Evolutionary conservation across 2,797 vertebrate species (phyloP).

Genomic region (Perdix hodgsoniae): DNA sequence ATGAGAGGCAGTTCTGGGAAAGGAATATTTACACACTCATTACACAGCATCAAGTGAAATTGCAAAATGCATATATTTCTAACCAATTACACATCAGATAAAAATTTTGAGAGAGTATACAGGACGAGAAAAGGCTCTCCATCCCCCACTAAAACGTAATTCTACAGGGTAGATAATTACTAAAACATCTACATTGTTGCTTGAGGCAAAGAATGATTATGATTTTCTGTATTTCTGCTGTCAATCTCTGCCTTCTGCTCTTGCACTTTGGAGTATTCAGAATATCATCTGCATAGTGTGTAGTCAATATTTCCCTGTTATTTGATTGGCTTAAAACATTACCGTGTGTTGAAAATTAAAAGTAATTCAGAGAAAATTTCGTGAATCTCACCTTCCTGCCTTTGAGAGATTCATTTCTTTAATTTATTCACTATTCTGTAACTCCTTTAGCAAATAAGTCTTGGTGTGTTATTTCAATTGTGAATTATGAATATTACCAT

Average conservation of each 20-base stretch:
- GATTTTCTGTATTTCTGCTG: not conserved
- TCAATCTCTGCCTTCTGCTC: not conserved
- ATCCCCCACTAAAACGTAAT: not conserved
- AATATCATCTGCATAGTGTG: not conserved
- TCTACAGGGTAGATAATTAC: not conserved
- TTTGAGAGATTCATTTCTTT: constrained; percentile 15
- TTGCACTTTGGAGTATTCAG: not conserved
- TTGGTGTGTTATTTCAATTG: constrained; percentile 45
- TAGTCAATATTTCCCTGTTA: not conserved
- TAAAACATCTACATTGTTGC: not conserved
- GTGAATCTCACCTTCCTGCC: constrained; percentile 4
- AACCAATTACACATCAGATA: not conserved
- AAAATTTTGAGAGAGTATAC: not conserved
- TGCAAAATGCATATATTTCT: not conserved
- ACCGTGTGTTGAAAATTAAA: not conserved
- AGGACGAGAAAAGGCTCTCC: not conserved
- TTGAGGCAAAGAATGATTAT: not conserved
- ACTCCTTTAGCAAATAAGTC: constrained; percentile 47
- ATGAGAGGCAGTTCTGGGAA: not conserved
- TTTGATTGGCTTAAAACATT: not conserved
- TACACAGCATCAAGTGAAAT: not conserved
- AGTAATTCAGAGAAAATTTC: constrained; percentile 36
- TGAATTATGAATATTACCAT: constrained; percentile 63
- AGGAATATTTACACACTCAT: not conserved
- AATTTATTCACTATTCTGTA: constrained; percentile 69